Percentiles rank a stretch among this genome's conserved stretches.
These are phyloP conservation scores for Heliornis fulica DNA, from an alignment of 2,113 vertebrate genomes.

Conservation along the genomic window DNA sequence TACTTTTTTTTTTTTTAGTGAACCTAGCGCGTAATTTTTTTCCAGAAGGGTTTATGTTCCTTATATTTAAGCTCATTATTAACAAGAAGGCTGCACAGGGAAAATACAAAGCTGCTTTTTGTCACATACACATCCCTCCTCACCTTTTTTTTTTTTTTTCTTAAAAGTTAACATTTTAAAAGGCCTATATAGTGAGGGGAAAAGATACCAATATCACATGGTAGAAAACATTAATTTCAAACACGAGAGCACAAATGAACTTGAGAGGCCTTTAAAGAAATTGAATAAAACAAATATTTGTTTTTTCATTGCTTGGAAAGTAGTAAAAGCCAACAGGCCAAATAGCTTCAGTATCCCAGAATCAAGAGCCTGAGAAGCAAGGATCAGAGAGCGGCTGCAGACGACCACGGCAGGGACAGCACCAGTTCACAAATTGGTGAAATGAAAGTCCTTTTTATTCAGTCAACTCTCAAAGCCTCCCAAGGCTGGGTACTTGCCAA, in stretches of 20 bases:
- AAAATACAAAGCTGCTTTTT: constrained; percentile 46
- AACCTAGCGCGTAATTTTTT: constrained; percentile 68
- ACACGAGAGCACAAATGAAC: constrained; percentile 33
- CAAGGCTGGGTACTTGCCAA: constrained; percentile 32
- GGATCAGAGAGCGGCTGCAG: not conserved
- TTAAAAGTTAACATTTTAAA: constrained; percentile 41
- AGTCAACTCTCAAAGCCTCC: not conserved
- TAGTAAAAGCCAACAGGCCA: not conserved
- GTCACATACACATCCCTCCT: too few species aligned
- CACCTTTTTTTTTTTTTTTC: not conserved
- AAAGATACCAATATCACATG: not conserved
- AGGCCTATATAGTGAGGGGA: not conserved
- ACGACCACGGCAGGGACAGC: not conserved
- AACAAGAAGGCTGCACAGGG: constrained; percentile 27
- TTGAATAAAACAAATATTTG: constrained; percentile 53
- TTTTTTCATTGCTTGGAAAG: constrained; percentile 8
- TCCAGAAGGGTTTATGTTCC: constrained; percentile 71
- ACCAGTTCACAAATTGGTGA: not conserved
- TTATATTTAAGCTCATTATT: constrained; percentile 72
- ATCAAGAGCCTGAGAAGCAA: not conserved
- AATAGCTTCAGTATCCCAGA: not conserved
- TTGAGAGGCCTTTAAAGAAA: constrained; percentile 63
- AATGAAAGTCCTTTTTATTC: not conserved
- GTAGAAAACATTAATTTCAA: constrained; percentile 56
- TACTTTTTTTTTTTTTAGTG: constrained; percentile 61